phyloP scores from a whole-genome alignment of 2,797 vertebrate species.

The Pangasius mekongensis region DNA sequence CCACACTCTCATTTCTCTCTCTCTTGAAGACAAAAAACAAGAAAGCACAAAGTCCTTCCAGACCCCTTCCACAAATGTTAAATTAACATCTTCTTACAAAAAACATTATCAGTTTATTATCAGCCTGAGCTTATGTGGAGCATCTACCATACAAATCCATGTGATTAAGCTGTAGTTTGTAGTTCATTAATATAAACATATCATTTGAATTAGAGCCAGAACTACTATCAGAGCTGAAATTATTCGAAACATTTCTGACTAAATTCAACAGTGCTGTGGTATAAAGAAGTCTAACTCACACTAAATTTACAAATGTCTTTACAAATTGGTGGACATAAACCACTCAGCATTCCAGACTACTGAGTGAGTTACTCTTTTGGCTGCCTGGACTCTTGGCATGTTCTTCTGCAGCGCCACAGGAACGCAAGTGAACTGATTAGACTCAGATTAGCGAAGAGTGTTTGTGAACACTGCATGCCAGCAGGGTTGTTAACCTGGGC shows the following conservation, averaged over 20 bases:
- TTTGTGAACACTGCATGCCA: slow-evolving; percentile 58
- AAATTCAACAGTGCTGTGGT: not conserved
- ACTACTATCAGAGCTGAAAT: not conserved
- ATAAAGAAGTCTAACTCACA: not conserved
- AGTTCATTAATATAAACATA: not conserved
- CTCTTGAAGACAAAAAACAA: not conserved
- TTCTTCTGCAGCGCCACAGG: slow-evolving; percentile 50
- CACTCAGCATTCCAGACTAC: slow-evolving; percentile 3
- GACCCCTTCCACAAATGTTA: not conserved
- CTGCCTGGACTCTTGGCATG: slow-evolving; percentile 57
- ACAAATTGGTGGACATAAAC: slow-evolving; percentile 1
- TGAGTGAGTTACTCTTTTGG: slow-evolving; percentile 14
- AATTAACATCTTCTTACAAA: not conserved
- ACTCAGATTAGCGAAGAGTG: slow-evolving; percentile 65
- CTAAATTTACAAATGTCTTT: not conserved
- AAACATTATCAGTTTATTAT: not conserved
- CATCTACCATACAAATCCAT: not conserved
- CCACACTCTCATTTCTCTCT: not conserved
- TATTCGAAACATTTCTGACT: not conserved
- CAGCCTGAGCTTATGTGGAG: not conserved
- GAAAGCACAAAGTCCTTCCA: not conserved
- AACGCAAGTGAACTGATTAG: slow-evolving; percentile 56
- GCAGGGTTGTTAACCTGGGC: slow-evolving; percentile 52
- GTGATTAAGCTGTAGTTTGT: not conserved
- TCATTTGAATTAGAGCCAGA: not conserved